A percentile compares a stretch with the other conserved stretches of the same genome.
These are phyloP conservation scores for Drosophila jambulina DNA, from an alignment of 1,140 invertebrate species.

Conservation along the genomic window DNA sequence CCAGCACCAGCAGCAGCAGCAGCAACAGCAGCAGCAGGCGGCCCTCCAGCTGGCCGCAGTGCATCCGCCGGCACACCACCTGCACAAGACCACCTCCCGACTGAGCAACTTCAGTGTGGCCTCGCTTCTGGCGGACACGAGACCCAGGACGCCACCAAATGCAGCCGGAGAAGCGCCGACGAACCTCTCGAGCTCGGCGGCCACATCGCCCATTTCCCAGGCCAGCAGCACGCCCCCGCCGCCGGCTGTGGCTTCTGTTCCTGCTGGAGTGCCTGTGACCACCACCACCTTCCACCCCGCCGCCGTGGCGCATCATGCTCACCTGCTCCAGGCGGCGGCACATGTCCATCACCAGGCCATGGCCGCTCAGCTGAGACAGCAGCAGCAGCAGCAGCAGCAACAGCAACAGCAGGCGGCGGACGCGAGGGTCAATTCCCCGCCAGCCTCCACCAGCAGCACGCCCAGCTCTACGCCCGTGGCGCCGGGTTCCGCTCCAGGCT, in stretches of 20 bases:
- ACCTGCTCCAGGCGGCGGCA: slow-evolving; percentile 76
- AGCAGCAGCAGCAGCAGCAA: slow-evolving; percentile 54
- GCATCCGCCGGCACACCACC: slow-evolving; percentile 79
- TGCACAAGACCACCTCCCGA: slow-evolving; percentile 85
- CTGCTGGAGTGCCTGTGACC: slow-evolving; percentile 31
- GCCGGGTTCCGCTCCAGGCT: slow-evolving; percentile 24
- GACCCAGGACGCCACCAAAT: slow-evolving; percentile 82
- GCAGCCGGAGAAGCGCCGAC: slow-evolving; percentile 78
- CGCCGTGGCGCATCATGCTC: slow-evolving; percentile 79
- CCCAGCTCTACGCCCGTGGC: slow-evolving; percentile 61
- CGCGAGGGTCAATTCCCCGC: slow-evolving; percentile 62
- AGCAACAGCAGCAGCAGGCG: slow-evolving; percentile 79
- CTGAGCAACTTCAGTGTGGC: slow-evolving; percentile 90
- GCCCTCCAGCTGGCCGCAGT: slow-evolving; percentile 66
- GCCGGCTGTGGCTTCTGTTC: slow-evolving; percentile 24
- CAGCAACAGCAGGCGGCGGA: slow-evolving; percentile 59
- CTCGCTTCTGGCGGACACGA: slow-evolving; percentile 88
- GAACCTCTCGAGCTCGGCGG: slow-evolving; percentile 80
- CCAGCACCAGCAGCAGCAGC: slow-evolving; percentile 73
- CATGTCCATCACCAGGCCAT: slow-evolving; percentile 79
- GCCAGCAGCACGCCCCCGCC: slow-evolving; percentile 75
- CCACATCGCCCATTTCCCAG: slow-evolving; percentile 70
- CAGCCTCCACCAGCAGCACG: slow-evolving; percentile 57
- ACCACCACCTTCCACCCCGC: slow-evolving; percentile 74
- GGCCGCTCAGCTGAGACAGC: slow-evolving; percentile 63